Conservation (phyloP, 2,797 vertebrate species). For the Platyrinchus mystaceus region DNA sequence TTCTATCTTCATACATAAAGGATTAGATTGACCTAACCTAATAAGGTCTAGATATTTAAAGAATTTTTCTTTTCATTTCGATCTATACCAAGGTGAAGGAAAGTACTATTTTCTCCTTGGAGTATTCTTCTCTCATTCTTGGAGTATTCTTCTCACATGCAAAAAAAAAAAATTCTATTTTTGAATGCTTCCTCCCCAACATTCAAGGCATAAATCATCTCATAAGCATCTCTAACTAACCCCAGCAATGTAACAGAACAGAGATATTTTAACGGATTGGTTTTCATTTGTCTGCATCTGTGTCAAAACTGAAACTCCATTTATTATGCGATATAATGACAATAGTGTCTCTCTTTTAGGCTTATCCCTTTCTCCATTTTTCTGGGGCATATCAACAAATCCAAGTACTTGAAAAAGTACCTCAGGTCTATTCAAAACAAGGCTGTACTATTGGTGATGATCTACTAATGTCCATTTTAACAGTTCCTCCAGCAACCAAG, state of each 20-base stretch:
- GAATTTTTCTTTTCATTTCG: conserved; percentile 33
- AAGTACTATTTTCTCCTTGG: background rate
- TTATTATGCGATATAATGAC: background rate
- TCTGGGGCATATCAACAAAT: background rate
- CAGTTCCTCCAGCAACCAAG: background rate
- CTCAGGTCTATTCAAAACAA: background rate
- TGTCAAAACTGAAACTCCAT: background rate
- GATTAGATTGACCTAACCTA: conserved; percentile 21
- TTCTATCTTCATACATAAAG: conserved; percentile 47
- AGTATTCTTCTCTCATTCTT: background rate
- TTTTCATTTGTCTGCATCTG: background rate
- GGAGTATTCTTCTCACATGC: background rate
- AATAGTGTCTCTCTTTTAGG: background rate
- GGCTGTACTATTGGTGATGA: background rate
- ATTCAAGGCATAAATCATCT: background rate
- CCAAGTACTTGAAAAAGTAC: background rate
- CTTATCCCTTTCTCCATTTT: background rate
- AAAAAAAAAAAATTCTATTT: background rate
- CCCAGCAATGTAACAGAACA: background rate
- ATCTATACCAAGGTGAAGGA: conserved; percentile 21
- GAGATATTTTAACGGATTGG: background rate
- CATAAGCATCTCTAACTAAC: background rate
- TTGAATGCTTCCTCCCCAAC: background rate
- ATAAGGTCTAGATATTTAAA: conserved; percentile 37
- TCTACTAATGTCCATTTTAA: background rate